Base-by-base conservation (phyloP, 2,797 vertebrate species). In the Tinamus major region DNA sequence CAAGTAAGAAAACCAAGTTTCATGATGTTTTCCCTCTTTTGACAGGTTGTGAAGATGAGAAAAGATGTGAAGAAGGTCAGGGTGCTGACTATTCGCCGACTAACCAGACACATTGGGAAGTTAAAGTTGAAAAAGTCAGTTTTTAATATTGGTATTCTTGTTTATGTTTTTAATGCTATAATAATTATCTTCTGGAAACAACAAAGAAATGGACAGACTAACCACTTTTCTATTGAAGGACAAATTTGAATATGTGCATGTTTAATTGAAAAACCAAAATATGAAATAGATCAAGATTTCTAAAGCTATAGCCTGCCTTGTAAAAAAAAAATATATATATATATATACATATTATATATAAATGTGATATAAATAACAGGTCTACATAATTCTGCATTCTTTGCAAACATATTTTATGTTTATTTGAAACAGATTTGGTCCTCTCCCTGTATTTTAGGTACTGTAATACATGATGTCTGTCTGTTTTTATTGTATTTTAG, bases 1-100 rank as follows among this genome's bases (percentile, higher is more conserved):
- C 0, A 64, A 63, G 64, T 93, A 71, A 70, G 7, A n/a, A 69
- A 79, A 88, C 87, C 13, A 81, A 20, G 3, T 6, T 89, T 90
- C 68, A 19, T 95, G 65, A 85, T 78, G 65, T 90, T 63, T 62
- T 68, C 92, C 35, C 71, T 94, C 59, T 96, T 96, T 72, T 90
- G 55, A 71, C 97, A 99, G 98, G 99, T 99, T 95, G 98, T 99
- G 95, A 99, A 98, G 96, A 98, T 99, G 99, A 99, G 99, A 96
- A 98, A 98, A 96, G 99, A 99, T 92, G 98, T 99, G 95, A 99
- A 99, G 97, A 98, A 98, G 94, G 97, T 98, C 62, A 98, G 97
- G 96, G 98, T 98, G 65, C 93, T 99, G 93, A 97, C 98, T 93
- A 98, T 99, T 95, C 98, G 99, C 89, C 99, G 98, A 96, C 95